Evolutionary conservation across 2,888 invertebrate species (phyloP), one percentile per base, ranked within the genome.

Genomic region (Galerucella calmariensis): DNA sequence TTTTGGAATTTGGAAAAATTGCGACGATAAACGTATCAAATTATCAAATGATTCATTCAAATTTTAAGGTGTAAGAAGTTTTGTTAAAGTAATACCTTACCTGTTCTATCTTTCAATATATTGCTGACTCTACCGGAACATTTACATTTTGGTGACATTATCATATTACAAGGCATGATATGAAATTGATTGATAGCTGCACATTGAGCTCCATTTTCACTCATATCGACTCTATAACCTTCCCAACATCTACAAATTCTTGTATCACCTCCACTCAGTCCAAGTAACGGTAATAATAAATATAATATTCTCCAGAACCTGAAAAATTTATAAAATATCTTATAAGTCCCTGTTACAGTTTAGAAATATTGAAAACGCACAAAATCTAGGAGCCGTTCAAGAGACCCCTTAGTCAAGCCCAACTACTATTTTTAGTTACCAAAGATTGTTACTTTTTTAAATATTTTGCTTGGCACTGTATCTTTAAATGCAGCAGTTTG

Each of bases 81-180:
- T 20, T 20, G 20, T 20, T 20, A 20, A 20, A 20, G 20, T 20
- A 20, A 20, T 20, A 20, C 20, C 59, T 69, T 71, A 79, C 79
- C 85, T 67, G 84, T 84, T 71, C 81, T 75, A 73, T 85, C 85
- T 73, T 84, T 85, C 65, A 85, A 79, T 63, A 85, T 84, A 75
- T 78, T 83, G 79, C 81, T 84, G 16, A 81, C 81, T 53, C 77
- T 77, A 20, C 83, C 83, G 5, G 84, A 82, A 77, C 85, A 85
- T 71, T 79, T 76, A 73, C 85, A 85, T 78, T 82, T 82, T 9
- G 85, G 84, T 1, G 82, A 75, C 73, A 80, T 81, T n/a, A 81
- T 79, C 80, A 83, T 81, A 75, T 85, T 85, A 75, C 85, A 85
- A 56, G 84, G 83, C 85, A 84, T 84, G 62, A 83, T 83, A 75